Conservation (phyloP, 2,888 invertebrate species). For the Seira musarum region DNA sequence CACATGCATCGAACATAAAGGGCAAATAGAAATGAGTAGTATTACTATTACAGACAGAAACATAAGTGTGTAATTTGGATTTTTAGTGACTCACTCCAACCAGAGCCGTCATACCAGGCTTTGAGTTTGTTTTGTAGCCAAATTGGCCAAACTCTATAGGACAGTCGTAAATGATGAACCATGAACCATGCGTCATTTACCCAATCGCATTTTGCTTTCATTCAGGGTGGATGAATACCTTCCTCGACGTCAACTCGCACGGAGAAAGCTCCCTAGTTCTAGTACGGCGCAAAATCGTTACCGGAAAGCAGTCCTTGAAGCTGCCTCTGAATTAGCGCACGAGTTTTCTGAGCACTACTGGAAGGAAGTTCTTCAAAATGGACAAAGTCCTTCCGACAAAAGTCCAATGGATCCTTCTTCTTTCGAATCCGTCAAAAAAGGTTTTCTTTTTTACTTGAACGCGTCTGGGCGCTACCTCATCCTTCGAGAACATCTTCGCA, state of each 20-base stretch:
- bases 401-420: constrained; percentile 28
- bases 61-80: no score
- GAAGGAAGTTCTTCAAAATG: constrained; percentile 49
- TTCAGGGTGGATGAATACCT: constrained; percentile 42
- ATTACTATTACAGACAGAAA: no score
- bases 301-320: constrained; percentile 60
- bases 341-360: constrained; percentile 63
- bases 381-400: constrained; percentile 1
- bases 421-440: constrained; percentile 62
- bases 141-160: no score
- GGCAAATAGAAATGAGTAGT: no score
- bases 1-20: no score
- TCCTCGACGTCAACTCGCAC: constrained; percentile 36
- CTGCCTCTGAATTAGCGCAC: constrained; percentile 62
- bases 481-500: constrained; percentile 62
- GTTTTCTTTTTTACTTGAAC: constrained; percentile 66
- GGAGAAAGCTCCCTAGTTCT: constrained; percentile 46
- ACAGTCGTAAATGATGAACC: no score
- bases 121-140: no score
- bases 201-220: no score
- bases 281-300: constrained; percentile 58
- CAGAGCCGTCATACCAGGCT: no score
- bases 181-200: no score
- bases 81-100: no score
- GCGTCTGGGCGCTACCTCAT: constrained; percentile 63